These are phyloP conservation scores for Lordiphosa collinella DNA, from an alignment of 1,140 invertebrate species.

Conservation along the genomic window DNA sequence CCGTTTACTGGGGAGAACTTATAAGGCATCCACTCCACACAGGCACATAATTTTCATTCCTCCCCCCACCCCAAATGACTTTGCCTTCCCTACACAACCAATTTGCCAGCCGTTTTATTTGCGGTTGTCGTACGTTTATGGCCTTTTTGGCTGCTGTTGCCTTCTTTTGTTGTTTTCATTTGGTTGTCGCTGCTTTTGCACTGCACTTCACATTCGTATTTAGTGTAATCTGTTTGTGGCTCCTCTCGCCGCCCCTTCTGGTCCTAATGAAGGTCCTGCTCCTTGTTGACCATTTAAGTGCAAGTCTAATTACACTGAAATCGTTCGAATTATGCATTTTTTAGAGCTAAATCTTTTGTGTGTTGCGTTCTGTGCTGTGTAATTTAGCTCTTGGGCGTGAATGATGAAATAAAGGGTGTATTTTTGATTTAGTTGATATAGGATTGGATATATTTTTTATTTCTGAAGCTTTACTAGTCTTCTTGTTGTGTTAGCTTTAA, in stretches of 20 bases:
- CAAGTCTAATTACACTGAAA: slow-evolving; percentile 71
- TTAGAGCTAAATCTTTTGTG: slow-evolving; percentile 6
- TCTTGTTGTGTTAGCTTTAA: too few relatives aligned
- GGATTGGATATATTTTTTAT: too few relatives aligned
- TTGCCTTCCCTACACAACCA: slow-evolving; percentile 25
- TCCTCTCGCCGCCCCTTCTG: slow-evolving; percentile 1
- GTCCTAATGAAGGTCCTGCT: slow-evolving; percentile 33
- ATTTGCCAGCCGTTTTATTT: slow-evolving; percentile 75
- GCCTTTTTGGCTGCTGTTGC: slow-evolving; percentile 16
- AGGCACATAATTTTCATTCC: slow-evolving; percentile 59
- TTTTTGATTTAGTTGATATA: too few relatives aligned
- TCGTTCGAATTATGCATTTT: slow-evolving; percentile 54
- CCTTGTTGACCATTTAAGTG: slow-evolving; percentile 72
- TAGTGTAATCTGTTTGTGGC: slow-evolving; percentile 58
- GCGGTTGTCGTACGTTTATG: slow-evolving; percentile 72
- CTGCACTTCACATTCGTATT: slow-evolving; percentile 41
- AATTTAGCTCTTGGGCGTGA: slow-evolving; percentile 6
- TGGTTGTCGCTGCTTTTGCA: slow-evolving; percentile 19
- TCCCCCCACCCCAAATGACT: neutral
- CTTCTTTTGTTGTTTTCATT: slow-evolving; percentile 6
- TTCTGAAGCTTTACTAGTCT: too few relatives aligned
- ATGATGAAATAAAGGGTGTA: slow-evolving; percentile 2
- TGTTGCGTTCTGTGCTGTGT: neutral
- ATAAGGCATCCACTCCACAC: slow-evolving; percentile 18
- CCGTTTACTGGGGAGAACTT: neutral